Percentiles rank a stretch among this genome's conserved stretches.
phyloP scores from a whole-genome alignment of 2,113 vertebrate genomes.

The Apaloderma vittatum region DNA sequence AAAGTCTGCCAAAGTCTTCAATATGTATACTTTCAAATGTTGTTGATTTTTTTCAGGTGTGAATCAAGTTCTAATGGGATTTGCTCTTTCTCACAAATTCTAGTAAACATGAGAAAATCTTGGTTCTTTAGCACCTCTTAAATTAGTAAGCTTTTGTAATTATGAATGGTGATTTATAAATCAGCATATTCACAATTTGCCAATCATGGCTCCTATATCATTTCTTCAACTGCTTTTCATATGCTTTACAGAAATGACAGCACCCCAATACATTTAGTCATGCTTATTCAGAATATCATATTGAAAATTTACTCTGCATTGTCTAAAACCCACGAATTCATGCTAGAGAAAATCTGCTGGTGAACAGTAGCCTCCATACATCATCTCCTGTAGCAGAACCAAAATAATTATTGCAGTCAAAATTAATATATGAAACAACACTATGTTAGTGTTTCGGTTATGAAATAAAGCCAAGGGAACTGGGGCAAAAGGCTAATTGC shows the following conservation, averaged over 20 bases:
- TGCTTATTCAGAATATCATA: not conserved
- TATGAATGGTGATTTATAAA: constrained; percentile 49
- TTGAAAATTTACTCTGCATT: constrained; percentile 6
- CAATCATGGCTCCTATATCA: constrained; percentile 38
- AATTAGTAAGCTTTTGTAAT: constrained; percentile 45
- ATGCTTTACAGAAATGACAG: not conserved
- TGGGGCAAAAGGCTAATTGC: constrained; percentile 66
- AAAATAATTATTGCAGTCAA: constrained; percentile 31
- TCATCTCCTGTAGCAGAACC: constrained; percentile 28
- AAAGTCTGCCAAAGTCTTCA: constrained; percentile 54
- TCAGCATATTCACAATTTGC: constrained; percentile 69
- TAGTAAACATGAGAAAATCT: constrained; percentile 58
- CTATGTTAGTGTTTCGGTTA: constrained; percentile 4
- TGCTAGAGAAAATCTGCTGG: not conserved
- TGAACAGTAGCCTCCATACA: not conserved
- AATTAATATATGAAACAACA: constrained; percentile 43
- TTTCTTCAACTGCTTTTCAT: constrained; percentile 24
- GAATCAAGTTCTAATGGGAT: constrained; percentile 57
- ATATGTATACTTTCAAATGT: constrained; percentile 43
- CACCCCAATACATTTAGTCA: not conserved
- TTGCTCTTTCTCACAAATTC: constrained; percentile 50
- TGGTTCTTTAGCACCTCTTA: constrained; percentile 48
- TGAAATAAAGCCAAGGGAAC: constrained; percentile 53
- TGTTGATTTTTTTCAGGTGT: constrained; percentile 54
- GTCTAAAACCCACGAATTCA: not conserved